These are phyloP conservation scores for Lucilia sericata DNA, from an alignment of 1,140 invertebrate genomes.

Conservation along the genomic window DNA sequence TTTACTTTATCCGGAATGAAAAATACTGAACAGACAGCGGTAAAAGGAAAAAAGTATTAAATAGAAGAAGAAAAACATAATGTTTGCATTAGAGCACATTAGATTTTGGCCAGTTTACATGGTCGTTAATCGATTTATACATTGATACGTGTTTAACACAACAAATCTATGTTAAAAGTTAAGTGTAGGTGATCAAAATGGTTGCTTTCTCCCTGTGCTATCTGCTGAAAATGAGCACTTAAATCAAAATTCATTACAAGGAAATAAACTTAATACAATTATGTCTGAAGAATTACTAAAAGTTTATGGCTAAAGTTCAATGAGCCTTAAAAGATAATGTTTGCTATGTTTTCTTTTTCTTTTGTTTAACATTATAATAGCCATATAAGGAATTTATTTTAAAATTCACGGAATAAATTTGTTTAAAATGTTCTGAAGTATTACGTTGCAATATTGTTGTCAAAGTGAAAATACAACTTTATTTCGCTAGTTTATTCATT, in stretches of 20 bases:
- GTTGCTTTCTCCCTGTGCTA: neutral
- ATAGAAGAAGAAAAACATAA: neutral
- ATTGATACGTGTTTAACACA: conserved; percentile 1
- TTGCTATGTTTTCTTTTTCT: no score
- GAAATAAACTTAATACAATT: neutral
- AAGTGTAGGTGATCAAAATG: neutral
- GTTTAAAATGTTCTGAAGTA: no score
- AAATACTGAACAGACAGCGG: neutral
- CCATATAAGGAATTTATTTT: no score
- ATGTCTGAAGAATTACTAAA: neutral
- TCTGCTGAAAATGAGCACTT: neutral
- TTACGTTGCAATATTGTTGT: no score
- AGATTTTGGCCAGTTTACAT: conserved; percentile 1
- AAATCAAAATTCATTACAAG: neutral
- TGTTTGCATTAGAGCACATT: conserved; percentile 3
- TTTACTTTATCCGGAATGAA: neutral
- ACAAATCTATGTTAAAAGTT: conserved; percentile 6
- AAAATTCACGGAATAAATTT: no score
- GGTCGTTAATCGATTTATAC: conserved; percentile 5
- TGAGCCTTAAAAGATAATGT: no score
- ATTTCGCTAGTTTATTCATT: no score
- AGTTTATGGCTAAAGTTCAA: neutral
- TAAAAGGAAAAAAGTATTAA: neutral
- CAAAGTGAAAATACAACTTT: no score
- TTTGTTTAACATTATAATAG: no score